These are phyloP conservation scores for Andrena minutula DNA, from an alignment of 2,888 invertebrate genomes.

Conservation along the genomic window DNA sequence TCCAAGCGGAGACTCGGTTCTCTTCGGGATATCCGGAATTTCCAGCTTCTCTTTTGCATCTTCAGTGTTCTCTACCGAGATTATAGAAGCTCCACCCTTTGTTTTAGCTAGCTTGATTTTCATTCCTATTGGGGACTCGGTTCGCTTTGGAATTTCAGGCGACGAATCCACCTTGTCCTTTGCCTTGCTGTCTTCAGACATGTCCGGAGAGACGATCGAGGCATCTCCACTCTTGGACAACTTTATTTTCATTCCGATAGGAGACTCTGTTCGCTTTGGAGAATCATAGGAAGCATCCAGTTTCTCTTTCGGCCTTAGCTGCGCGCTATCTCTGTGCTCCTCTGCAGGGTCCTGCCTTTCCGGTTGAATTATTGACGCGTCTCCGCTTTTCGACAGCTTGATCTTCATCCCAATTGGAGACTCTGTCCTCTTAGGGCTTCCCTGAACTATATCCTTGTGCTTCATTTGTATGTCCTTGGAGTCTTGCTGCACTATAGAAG, in stretches of 20 bases:
- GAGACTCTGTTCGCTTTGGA: conserved; percentile 72
- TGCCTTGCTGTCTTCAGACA: conserved; percentile 61
- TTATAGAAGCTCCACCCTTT: conserved; percentile 77
- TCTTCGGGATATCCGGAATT: conserved; percentile 72
- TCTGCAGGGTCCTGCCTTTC: conserved; percentile 70
- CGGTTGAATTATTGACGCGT: conserved; percentile 75
- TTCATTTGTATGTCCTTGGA: conserved; percentile 64
- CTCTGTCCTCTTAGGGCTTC: conserved; percentile 71
- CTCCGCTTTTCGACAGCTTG: conserved; percentile 79
- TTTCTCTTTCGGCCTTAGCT: conserved; percentile 64
- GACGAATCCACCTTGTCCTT: conserved; percentile 71
- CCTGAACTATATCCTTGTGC: conserved; percentile 68
- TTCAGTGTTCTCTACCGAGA: conserved; percentile 67
- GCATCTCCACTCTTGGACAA: conserved; percentile 79
- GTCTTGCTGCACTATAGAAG: conserved; percentile 73
- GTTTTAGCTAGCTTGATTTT: conserved; percentile 80
- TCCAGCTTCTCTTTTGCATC: conserved; percentile 68
- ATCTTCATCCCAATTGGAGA: conserved; percentile 81
- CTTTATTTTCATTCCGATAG: conserved; percentile 82
- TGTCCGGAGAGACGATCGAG: conserved; percentile 74
- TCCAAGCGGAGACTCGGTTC: conserved; percentile 81
- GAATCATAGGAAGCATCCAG: conserved; percentile 43
- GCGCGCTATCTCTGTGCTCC: conserved; percentile 60
- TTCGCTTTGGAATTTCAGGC: conserved; percentile 75
- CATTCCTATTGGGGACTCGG: conserved; percentile 81